These are phyloP conservation scores for Silvanus unidentatus DNA, from an alignment of 2,888 invertebrate species.

Conservation along the genomic window DNA sequence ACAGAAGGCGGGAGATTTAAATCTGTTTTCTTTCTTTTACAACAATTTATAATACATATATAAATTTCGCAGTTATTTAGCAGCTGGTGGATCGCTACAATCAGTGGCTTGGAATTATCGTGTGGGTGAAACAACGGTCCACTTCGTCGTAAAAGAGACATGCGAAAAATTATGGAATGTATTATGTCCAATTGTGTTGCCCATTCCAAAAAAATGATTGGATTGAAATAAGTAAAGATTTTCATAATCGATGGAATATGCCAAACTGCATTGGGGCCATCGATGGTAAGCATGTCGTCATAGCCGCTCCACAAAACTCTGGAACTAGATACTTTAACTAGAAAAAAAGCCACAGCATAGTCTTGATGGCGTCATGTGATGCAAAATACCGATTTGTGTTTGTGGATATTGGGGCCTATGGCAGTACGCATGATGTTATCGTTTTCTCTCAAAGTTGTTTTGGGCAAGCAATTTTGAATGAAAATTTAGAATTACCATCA, in stretches of 20 bases:
- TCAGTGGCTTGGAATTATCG: conserved; percentile 17
- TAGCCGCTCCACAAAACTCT: conserved; percentile 24
- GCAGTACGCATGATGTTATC: conserved; percentile 30
- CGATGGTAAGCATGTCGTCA: conserved; percentile 31
- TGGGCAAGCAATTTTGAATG: conserved; percentile 9
- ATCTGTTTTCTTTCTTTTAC: no score
- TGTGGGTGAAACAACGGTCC: conserved; percentile 28
- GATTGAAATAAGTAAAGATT: conserved; percentile 10
- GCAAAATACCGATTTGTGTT: conserved; percentile 30
- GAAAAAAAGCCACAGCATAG: conserved; percentile 22
- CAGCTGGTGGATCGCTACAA: conserved; percentile 20
- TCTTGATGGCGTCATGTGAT: conserved; percentile 30
- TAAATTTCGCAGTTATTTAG: conserved; percentile 16
- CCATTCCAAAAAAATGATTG: conserved; percentile 7
- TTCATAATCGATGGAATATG: conserved; percentile 18
- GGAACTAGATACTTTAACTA: conserved; percentile 32
- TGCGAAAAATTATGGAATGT: conserved; percentile 26
- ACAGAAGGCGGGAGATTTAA: no score
- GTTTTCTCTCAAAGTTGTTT: conserved; percentile 17
- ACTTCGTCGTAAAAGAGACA: conserved; percentile 21
- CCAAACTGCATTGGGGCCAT: conserved; percentile 28
- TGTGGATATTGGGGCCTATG: conserved; percentile 31
- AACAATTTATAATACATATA: no score
- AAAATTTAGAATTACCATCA: conserved; percentile 8
- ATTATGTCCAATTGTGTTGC: conserved; percentile 10